Conservation (phyloP, 2,113 vertebrate genomes). For the Scalopus aquaticus region DNA sequence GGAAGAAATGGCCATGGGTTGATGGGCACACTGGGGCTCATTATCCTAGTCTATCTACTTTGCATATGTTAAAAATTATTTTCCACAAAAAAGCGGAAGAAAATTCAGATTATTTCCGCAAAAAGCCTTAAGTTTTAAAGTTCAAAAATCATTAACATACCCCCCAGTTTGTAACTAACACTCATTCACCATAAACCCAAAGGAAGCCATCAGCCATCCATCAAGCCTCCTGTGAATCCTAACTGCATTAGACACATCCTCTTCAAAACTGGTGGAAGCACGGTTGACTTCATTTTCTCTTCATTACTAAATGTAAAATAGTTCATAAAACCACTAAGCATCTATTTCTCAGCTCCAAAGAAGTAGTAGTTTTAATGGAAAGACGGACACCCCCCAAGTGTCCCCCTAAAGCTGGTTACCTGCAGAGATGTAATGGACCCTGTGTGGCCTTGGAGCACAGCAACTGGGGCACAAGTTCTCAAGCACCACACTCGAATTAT, state of each 20-base stretch:
- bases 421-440: slow-evolving; percentile 98
- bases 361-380: not conserved
- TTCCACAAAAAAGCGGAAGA: not conserved
- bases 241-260: not conserved
- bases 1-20: not conserved
- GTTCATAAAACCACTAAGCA: not conserved
- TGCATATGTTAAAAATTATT: not conserved
- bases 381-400: not conserved
- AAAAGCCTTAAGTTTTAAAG: slow-evolving; percentile 38
- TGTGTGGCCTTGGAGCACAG: slow-evolving; percentile 96
- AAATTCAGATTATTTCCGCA: not conserved
- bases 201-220: not conserved
- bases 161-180: not conserved
- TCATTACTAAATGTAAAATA: slow-evolving; percentile 11
- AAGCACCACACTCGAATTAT: slow-evolving; percentile 98
- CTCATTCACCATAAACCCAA: not conserved
- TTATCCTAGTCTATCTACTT: not conserved
- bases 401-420: slow-evolving; percentile 81
- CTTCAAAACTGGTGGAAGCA: not conserved
- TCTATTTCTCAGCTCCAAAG: slow-evolving; percentile 4
- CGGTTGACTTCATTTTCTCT: not conserved
- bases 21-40: not conserved
- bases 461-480: slow-evolving; percentile 96
- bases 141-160: not conserved
- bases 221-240: not conserved